Evolutionary conservation across 1,140 invertebrate genomes (phyloP), one percentile per base, ranked within the genome.

Genomic region (Agrilus planipennis): DNA sequence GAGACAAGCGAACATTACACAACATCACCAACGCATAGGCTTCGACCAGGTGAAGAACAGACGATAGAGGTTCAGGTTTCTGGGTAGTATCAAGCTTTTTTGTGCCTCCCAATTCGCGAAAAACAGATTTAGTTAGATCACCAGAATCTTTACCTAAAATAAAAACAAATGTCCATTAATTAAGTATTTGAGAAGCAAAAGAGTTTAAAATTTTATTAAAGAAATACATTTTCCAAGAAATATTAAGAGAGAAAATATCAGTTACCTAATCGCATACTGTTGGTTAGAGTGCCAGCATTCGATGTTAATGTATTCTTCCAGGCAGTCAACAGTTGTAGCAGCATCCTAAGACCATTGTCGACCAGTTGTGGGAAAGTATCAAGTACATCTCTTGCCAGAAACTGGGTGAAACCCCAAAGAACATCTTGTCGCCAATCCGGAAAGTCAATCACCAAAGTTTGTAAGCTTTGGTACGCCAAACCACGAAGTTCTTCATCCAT

Each of bases 341-440:
- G 56, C 76, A 98, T 90, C 34, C 91, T 73, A 2, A 97, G 69
- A n/a, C 89, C 86, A 56, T 90, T 91, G 58, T 99, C 95, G 6
- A 99, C 69, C 15, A 98, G 71, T 51, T 83, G 77, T 0, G 81
- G 79, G 15, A 65, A 70, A 10, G 84, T 89, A 58, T 96, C 91
- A 55, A 79, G 74, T 29, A 99, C 87, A 60, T 97, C 92, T 52
- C 87, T 81, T 23, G 87, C 80, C 12, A 97, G 69, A 67, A 98
- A 98, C 65, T 94, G 89, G 1, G 93, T 88, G 63, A 95, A 94
- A 11, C 91, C 87, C 69, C 73, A 80, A 14, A 99, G 71, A 11
- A 98, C 91, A 61, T 96, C 90, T 61, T 97, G 89, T 54, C 94
- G 70, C 94, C 94, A 99, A 51, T 94, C 88, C 11, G 89, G 81